Percentiles rank a stretch among this genome's conserved stretches.
Conservation (phyloP, 2,113 vertebrate genomes). For the Tychaedon coryphoeus region DNA sequence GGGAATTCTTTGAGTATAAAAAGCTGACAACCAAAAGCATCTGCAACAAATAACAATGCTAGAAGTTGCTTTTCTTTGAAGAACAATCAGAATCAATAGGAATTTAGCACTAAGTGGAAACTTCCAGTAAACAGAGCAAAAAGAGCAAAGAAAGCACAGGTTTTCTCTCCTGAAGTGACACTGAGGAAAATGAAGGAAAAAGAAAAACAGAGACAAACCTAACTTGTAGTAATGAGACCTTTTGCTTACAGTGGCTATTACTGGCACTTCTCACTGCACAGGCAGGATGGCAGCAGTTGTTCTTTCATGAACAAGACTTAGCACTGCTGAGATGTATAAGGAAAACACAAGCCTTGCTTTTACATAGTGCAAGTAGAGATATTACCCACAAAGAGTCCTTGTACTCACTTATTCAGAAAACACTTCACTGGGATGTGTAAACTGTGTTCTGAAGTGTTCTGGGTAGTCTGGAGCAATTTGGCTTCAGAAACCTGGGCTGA, state of each 20-base stretch:
- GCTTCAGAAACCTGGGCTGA: neutral
- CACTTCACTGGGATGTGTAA: neutral
- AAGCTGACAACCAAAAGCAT: neutral
- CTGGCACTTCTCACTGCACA: neutral
- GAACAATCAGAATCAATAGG: neutral
- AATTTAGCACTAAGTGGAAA: neutral
- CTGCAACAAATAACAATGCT: neutral
- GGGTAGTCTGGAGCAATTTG: neutral
- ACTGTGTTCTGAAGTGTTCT: neutral
- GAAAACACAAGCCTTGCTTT: neutral
- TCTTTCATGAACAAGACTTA: neutral
- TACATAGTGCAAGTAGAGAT: neutral
- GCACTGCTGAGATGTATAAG: neutral
- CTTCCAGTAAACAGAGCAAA: neutral
- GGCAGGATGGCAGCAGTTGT: neutral
- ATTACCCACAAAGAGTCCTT: neutral
- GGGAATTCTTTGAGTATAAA: neutral
- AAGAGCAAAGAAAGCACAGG: neutral
- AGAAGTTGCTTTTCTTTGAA: neutral
- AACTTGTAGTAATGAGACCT: neutral
- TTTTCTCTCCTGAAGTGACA: neutral
- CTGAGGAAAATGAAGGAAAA: accelerated
- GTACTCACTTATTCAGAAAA: neutral
- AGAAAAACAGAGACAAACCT: neutral
- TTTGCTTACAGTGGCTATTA: neutral